Base-by-base conservation (phyloP, 2,113 vertebrate genomes). In the Anguilla japonica region DNA sequence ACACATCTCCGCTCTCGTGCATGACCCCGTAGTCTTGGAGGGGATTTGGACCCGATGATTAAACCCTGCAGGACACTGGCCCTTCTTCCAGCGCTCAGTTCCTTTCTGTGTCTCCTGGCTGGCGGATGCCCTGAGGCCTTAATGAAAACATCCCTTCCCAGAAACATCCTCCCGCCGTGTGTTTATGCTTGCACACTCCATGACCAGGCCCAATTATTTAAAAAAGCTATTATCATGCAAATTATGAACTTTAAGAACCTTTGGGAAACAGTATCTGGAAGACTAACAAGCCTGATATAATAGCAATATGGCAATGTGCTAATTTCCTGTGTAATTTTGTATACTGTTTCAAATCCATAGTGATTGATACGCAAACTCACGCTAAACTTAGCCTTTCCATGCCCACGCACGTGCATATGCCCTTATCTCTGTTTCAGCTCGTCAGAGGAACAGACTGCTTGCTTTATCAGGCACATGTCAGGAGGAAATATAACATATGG, bases 31-130 rank as follows among this genome's bases (percentile, higher is more conserved):
- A 53, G n/a, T 50, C 63, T 56, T 11, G 39, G 13, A 53, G 41
- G 34, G 26, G 14, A 71, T 78, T 83, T 60, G 39, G 40, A 26
- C 60, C 34, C 50, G 39, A 26, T 22, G 43, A 50, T 50, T 82
- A 86, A 83, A 34, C 57, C 39, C 80, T 18, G 11, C 60, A 75
- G 86, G 86, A 83, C 81, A 40, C 29, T 41, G 26, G 34, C n/a
- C 34, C 5, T 56, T 63, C 41, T 29, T 56, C 81, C 29, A 18
- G 11, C 40, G 11, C 71, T 34, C 80, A 53, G 57, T 83, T 82
- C 41, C 60, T 67, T 14, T n/a, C 22, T 41, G 22, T 3, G 16
- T 39, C 86, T 40, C 63, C 14, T 2, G 63, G 18, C 56, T n/a
- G n/a, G 18, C 16, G 29, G 20, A 63, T 53, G 9, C 79, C 79